Evolutionary conservation across 2,888 invertebrate species (phyloP).

Genomic region (Listrodromus nycthemerus): DNA sequence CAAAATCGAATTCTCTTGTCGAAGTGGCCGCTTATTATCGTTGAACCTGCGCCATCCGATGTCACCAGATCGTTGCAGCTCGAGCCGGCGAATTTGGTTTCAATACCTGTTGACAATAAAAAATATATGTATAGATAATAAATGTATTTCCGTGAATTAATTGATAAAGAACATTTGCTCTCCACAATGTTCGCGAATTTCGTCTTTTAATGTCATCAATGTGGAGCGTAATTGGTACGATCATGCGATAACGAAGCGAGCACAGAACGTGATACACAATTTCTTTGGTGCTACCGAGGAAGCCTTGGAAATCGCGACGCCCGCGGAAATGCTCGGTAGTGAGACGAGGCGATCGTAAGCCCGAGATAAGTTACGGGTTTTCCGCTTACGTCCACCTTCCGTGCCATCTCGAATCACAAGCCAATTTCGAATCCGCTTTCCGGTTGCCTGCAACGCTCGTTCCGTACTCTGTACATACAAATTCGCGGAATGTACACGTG

Average conservation of each 20-base stretch:
- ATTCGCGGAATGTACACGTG: background rate
- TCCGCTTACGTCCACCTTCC: conserved; percentile 70
- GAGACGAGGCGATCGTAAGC: conserved; percentile 65
- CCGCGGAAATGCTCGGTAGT: conserved; percentile 60
- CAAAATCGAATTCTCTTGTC: conserved; percentile 99
- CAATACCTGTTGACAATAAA: conserved; percentile 87
- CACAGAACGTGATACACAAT: conserved; percentile 16
- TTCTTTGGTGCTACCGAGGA: conserved; percentile 39
- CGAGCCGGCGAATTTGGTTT: conserved; percentile 98
- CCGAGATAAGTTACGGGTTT: conserved; percentile 71
- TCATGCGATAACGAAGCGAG: conserved; percentile 41
- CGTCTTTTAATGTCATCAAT: background rate
- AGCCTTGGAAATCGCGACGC: conserved; percentile 61
- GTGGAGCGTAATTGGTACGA: background rate
- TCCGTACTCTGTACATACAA: background rate
- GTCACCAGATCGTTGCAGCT: conserved; percentile 98
- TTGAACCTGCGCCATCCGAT: conserved; percentile 93
- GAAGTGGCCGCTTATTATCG: conserved; percentile 98
- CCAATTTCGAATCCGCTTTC: conserved; percentile 65
- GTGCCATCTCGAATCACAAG: conserved; percentile 66
- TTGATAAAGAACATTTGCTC: too few species aligned
- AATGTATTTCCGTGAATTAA: too few species aligned
- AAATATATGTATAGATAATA: background rate
- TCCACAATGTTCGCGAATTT: background rate
- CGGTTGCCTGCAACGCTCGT: background rate